A percentile compares a stretch with the other conserved stretches of the same genome.
These are phyloP conservation scores for Metopia argyrocephala DNA, from an alignment of 2,888 invertebrate genomes.

Conservation along the genomic window DNA sequence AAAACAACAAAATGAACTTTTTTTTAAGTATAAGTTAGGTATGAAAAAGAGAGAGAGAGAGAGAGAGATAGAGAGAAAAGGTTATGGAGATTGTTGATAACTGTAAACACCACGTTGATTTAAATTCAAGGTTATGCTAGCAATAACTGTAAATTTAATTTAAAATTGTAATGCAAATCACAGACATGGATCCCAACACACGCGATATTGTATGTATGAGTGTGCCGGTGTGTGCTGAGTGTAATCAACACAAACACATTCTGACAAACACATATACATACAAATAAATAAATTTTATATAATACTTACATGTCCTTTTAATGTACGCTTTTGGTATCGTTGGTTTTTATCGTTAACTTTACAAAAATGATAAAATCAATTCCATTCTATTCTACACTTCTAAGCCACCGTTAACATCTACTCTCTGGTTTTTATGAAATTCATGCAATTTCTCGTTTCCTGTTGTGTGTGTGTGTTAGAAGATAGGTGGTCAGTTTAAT, in stretches of 20 bases:
- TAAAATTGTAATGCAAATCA: constrained; percentile 57
- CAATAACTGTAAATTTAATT: constrained; percentile 56
- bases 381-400: not conserved
- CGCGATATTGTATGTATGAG: not conserved
- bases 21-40: too few species aligned
- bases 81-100: not conserved
- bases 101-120: constrained; percentile 27
- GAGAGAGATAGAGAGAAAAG: too few species aligned
- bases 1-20: not conserved
- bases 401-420: not conserved
- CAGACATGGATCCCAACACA: not conserved
- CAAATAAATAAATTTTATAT: not conserved
- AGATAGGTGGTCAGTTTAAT: too few species aligned
- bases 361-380: constrained; percentile 25
- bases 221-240: not conserved
- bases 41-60: too few species aligned
- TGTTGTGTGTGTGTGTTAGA: not conserved
- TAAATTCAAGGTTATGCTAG: constrained; percentile 52
- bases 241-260: not conserved
- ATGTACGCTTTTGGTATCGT: constrained; percentile 2
- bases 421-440: constrained; percentile 2
- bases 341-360: not conserved
- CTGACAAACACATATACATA: not conserved
- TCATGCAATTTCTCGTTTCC: not conserved
- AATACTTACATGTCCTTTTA: not conserved